Evolutionary conservation across 2,888 invertebrate genomes (phyloP).

Genomic region (Strigamia maritima): DNA sequence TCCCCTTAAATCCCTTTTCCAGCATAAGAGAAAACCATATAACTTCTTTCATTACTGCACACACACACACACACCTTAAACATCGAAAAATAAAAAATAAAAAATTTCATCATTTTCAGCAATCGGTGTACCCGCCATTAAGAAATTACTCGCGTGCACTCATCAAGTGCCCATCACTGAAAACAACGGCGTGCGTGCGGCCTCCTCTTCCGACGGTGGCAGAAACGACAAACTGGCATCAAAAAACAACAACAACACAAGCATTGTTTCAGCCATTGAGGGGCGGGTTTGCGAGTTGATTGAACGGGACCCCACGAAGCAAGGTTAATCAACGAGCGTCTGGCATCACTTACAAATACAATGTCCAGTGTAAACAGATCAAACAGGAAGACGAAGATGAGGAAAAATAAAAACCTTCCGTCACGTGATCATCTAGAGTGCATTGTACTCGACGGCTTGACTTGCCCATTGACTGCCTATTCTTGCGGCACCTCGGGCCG

Average conservation of each 20-base stretch:
- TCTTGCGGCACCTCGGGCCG: conserved; percentile 24
- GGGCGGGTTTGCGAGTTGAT: conserved; percentile 7
- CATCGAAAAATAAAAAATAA: no score
- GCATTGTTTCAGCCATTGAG: background rate
- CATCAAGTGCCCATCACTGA: background rate
- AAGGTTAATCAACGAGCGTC: conserved; percentile 17
- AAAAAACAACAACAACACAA: conserved; percentile 7
- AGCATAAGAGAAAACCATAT: background rate
- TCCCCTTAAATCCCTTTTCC: background rate
- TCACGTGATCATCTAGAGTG: conserved; percentile 17
- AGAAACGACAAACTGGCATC: background rate
- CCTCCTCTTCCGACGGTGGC: background rate
- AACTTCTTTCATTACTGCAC: background rate
- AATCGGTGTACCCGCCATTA: no score
- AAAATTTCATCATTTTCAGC: no score
- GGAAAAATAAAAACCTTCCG: background rate
- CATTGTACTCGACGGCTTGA: conserved; percentile 24
- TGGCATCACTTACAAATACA: background rate
- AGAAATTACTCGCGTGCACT: background rate
- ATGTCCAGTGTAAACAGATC: conserved; percentile 22
- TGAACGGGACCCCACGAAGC: background rate
- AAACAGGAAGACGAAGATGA: background rate
- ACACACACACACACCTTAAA: background rate
- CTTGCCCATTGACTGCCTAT: conserved; percentile 29
- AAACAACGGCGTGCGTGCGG: background rate